Base-by-base conservation (phyloP, 1,140 invertebrate species). In the Oscheius sp. region DNA sequence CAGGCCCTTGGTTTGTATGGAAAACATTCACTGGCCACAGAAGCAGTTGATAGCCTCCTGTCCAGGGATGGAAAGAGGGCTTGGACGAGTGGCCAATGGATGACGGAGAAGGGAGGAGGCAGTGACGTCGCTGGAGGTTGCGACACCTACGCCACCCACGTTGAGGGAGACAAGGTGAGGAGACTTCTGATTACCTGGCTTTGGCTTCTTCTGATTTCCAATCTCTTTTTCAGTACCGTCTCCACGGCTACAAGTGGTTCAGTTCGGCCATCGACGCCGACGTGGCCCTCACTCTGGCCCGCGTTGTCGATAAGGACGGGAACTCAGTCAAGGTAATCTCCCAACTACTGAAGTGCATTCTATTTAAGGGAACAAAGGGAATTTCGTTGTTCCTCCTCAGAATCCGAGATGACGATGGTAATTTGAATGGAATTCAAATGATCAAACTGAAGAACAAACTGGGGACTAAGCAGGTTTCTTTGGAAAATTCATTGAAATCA, bases 11-110 rank as follows among this genome's bases (percentile, higher is more conserved):
- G 77, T 13, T 64, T 80, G 42, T 45, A 58, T 32, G 65, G 61
- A 10, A 70, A 73, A n/a, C 64, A 68, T 7, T 49, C 45, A 26
- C 46, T 79, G n/a, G 73, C 85, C 32, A 66, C 79, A n/a, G 77
- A 77, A 32, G 85, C 87, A 2, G 88, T 77, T 72, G 55, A 80
- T 1, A 78, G 83, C 15, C 78, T 89, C 4, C 87, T 83, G 7
- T 68, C 52, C 3, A 35, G 66, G 4, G 66, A 68, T 32, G 35
- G 35, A 35, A 26, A 35, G 3, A 74, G 83, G 26, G 89, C 89
- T 76, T 89, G 89, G 89, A 89, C 88, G 10, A 88, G 88, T 69
- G 89, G 89, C 7, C 89, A 89, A 77, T 89, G 89, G 89, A 89
- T 89, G 89, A 89, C 89, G 18, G 89, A 90, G 74, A 86, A 85